Evolutionary conservation across 2,888 invertebrate species (phyloP).

Genomic region (Microplitis manilae): DNA sequence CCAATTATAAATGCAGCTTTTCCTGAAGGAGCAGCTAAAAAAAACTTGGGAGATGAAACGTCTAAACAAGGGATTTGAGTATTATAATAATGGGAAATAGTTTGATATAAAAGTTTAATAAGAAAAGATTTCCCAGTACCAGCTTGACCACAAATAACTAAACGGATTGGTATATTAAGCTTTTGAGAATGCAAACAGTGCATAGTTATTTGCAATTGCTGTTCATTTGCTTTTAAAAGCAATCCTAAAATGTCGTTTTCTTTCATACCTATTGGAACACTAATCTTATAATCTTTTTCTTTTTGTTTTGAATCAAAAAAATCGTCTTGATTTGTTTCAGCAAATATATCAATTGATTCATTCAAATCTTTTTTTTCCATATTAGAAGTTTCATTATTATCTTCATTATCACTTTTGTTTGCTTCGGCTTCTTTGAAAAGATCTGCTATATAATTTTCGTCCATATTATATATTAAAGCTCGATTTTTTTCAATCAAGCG

Average conservation of each 20-base stretch:
- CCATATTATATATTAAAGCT: constrained; percentile 8
- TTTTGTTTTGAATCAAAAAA: background rate
- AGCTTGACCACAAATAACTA: constrained; percentile 19
- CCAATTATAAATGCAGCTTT: constrained; percentile 26
- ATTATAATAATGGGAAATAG: constrained; percentile 16
- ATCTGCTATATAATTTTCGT: constrained; percentile 12
- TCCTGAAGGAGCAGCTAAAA: constrained; percentile 18
- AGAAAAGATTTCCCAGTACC: background rate
- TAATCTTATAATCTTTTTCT: constrained; percentile 13
- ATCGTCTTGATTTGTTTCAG: background rate
- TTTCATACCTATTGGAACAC: constrained; percentile 4
- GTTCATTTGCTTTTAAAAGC: background rate
- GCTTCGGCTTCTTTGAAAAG: constrained; percentile 9
- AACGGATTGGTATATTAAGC: background rate
- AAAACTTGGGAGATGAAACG: background rate
- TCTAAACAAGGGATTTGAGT: constrained; percentile 9
- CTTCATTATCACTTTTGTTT: background rate
- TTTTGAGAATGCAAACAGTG: background rate
- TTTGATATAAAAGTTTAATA: constrained; percentile 10
- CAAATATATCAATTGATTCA: constrained; percentile 15
- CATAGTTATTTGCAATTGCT: too few species aligned
- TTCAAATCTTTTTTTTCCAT: background rate
- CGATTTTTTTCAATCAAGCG: constrained; percentile 3
- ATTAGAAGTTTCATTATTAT: background rate
- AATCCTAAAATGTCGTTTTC: constrained; percentile 12